Evolutionary conservation across 1,140 invertebrate species (phyloP), one percentile per base, ranked within the genome.

Genomic region (Acyrthosiphon pisum): DNA sequence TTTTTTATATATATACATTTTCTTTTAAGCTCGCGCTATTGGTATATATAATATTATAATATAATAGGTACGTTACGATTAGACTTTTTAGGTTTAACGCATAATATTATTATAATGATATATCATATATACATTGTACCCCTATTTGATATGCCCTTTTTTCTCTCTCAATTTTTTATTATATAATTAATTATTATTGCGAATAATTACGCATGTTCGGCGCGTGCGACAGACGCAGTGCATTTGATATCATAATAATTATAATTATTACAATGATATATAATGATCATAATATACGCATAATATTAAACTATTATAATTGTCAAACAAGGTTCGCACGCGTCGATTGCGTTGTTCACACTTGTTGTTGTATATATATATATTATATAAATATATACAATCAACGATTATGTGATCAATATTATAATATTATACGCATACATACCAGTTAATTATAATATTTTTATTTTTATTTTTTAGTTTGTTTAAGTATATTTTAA

Each of bases 401-500:
- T 37, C 76, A 37, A 81, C 20, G 41, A 68, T 68, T 68, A 44
- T n/a, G 83, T 86, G 83, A 86, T 46, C 41, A 46, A 86, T 86
- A 44, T 44, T 30, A 86, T 44, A 44, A 30, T 44, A 26, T 86
- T 86, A 86, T 26, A 26, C 37, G 37, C 23, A 86, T 44, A 46
- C 37, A 86, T 44, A 86, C 83, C 83, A 86, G 37, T 86, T 86
- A 86, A 86, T 86, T 46, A 30, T 86, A 84, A 41, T 84, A 44
- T 84, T 84, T 30, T 86, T 41, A 81, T 81, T 26, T n/a, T 41
- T 86, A 46, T 86, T 23, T 23, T 84, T 86, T 46, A 44, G 37
- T 30, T 26, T 86, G 30, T 30, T n/a, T 30, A 86, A 30, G 41
- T 86, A 0, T 37, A 41, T 84, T 26, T 41, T 84, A 84, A 86